Percentiles rank a stretch among this genome's conserved stretches.
These are phyloP conservation scores for Chlorops oryzae DNA, from an alignment of 1,140 invertebrate species.

Conservation along the genomic window DNA sequence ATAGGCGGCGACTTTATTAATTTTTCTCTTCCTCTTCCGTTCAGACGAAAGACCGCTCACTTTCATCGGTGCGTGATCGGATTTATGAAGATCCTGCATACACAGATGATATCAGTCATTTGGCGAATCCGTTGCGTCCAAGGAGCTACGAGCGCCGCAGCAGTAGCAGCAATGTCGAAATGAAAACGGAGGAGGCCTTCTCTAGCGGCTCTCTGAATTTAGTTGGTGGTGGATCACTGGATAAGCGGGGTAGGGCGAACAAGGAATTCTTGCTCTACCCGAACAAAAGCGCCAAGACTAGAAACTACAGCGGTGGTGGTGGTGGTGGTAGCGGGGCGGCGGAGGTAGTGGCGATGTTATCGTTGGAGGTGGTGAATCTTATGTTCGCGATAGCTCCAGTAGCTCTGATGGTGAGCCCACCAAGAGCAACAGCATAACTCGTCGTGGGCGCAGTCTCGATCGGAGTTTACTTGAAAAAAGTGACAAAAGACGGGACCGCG, in stretches of 20 bases:
- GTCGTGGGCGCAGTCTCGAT: conserved; percentile 38
- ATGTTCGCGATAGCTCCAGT: conserved; percentile 22
- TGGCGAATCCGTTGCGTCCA: conserved; percentile 42
- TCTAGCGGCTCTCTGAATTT: conserved; percentile 3
- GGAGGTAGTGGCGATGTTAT: background rate
- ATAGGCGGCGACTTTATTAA: conserved; percentile 5
- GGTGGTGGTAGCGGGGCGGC: conserved; percentile 1
- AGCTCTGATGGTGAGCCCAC: conserved; percentile 28
- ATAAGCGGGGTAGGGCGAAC: conserved; percentile 33
- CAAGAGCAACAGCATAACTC: conserved; percentile 7
- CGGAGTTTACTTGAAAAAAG: conserved; percentile 17
- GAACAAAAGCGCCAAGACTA: conserved; percentile 19
- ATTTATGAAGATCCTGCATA: conserved; percentile 47
- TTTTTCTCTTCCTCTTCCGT: conserved; percentile 6
- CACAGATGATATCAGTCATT: conserved; percentile 45
- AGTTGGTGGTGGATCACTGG: conserved; percentile 21
- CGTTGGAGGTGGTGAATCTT: conserved; percentile 16
- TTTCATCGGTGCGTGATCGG: conserved; percentile 34
- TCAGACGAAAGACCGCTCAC: conserved; percentile 37
- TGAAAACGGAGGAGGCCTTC: conserved; percentile 17
- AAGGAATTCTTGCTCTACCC: conserved; percentile 34
- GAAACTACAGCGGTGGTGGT: conserved; percentile 11
- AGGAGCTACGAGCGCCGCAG: no score
- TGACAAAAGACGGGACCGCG: background rate
- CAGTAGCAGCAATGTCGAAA: conserved; percentile 27